A percentile compares a stretch with the other conserved stretches of the same genome.
Evolutionary conservation across 1,140 invertebrate species (phyloP).

Genomic region (Papilio polytes): DNA sequence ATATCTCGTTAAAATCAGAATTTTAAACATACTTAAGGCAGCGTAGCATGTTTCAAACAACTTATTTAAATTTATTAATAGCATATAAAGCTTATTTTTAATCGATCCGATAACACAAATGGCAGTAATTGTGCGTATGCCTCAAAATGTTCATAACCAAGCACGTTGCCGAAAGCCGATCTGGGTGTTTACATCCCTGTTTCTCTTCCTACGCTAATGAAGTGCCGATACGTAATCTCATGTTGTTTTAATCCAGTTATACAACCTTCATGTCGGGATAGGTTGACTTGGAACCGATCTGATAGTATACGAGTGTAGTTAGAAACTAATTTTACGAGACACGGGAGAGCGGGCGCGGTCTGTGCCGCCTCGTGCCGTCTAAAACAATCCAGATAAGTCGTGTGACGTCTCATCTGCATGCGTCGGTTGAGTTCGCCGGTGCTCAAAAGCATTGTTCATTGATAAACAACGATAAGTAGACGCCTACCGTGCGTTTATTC

Average conservation of each 20-base stretch:
- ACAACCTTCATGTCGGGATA: constrained; percentile 61
- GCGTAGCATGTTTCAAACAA: constrained; percentile 21
- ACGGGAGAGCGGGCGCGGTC: constrained; percentile 56
- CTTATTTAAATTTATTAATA: constrained; percentile 39
- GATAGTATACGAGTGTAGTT: constrained; percentile 71
- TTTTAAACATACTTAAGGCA: constrained; percentile 27
- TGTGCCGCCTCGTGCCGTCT: constrained; percentile 9
- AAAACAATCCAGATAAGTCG: constrained; percentile 38
- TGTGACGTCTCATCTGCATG: constrained; percentile 31
- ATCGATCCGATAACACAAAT: constrained; percentile 49
- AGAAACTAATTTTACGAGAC: constrained; percentile 80
- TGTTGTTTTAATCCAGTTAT: constrained; percentile 61
- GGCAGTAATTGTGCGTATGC: constrained; percentile 37
- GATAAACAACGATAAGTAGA: constrained; percentile 31
- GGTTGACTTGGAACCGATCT: constrained; percentile 64
- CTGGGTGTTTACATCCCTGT: constrained; percentile 52
- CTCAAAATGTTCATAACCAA: constrained; percentile 41
- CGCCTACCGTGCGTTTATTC: neutral
- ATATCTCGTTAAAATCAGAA: constrained; percentile 20
- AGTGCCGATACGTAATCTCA: constrained; percentile 67
- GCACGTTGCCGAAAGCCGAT: constrained; percentile 44
- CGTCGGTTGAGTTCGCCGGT: neutral
- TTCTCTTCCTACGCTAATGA: constrained; percentile 65
- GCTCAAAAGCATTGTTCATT: constrained; percentile 36
- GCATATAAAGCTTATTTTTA: constrained; percentile 42